A percentile compares a stretch with the other conserved stretches of the same genome.
phyloP scores from a whole-genome alignment of 1,140 invertebrate genomes.

The Drosophila pectinifera region DNA sequence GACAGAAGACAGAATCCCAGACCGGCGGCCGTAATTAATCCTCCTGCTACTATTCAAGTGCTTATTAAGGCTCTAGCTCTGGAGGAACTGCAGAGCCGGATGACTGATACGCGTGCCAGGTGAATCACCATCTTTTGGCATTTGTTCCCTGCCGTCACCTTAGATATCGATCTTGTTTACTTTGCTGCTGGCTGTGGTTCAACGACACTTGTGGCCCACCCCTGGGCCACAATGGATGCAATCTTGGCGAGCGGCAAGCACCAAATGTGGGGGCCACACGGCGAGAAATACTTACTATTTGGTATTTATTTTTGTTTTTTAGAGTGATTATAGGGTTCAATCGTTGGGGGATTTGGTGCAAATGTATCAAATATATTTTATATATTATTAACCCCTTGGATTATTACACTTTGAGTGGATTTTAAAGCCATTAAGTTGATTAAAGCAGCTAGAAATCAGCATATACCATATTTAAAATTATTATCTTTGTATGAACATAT shows the following conservation, averaged over 20 bases:
- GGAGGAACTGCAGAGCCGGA: background rate
- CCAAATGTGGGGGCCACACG: background rate
- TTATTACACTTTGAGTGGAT: no score
- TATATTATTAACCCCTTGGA: no score
- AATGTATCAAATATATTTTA: no score
- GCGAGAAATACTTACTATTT: background rate
- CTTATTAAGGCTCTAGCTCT: background rate
- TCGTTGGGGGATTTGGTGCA: no score
- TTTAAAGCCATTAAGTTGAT: no score
- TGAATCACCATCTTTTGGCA: constrained; percentile 32
- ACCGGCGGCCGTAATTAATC: background rate
- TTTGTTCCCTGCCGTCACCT: constrained; percentile 17
- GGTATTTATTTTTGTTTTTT: no score
- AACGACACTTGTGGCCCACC: constrained; percentile 33
- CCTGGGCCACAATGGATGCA: constrained; percentile 17
- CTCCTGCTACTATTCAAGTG: constrained; percentile 1
- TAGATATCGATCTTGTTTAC: constrained; percentile 14
- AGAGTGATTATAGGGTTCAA: no score
- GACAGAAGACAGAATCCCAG: constrained; percentile 6
- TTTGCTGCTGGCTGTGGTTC: constrained; percentile 33
- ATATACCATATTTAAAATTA: no score
- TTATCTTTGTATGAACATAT: no score
- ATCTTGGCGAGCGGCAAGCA: constrained; percentile 7
- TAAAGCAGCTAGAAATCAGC: no score
- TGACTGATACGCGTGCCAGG: background rate